Conservation (phyloP, 1,140 invertebrate species). For the Druon quercuslanigerum region DNA sequence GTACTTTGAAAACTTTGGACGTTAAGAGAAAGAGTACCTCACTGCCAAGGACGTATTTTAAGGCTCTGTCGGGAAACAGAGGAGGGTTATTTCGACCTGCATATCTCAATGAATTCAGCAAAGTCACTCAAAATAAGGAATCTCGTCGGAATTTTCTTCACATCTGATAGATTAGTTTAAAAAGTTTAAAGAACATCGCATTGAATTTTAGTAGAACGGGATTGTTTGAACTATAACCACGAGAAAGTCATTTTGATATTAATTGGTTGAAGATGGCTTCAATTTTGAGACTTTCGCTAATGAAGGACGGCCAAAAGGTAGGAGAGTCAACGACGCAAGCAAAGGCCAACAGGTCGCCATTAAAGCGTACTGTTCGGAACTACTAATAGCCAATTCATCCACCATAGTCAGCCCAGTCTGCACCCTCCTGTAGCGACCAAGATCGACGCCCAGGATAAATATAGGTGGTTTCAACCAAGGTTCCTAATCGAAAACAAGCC, state of each 20-base stretch:
- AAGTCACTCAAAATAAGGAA: too few species aligned
- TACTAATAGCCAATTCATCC: conserved; percentile 69
- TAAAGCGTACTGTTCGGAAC: conserved; percentile 67
- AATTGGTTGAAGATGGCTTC: conserved; percentile 27
- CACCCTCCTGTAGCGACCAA: conserved; percentile 42
- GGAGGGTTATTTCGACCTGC: conserved; percentile 33
- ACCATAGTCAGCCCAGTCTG: conserved; percentile 41
- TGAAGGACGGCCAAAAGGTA: conserved; percentile 58
- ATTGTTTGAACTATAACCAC: not conserved
- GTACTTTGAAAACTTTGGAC: conserved; percentile 75
- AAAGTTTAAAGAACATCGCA: not conserved
- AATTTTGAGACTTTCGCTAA: conserved; percentile 60
- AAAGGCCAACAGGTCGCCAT: conserved; percentile 67
- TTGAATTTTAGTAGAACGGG: not conserved
- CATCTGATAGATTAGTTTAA: too few species aligned
- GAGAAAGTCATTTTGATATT: not conserved
- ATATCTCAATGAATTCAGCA: not conserved
- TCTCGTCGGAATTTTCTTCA: too few species aligned
- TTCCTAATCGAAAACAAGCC: conserved; percentile 18
- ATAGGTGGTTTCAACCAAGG: conserved; percentile 31
- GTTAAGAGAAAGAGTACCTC: conserved; percentile 73
- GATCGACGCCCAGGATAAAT: conserved; percentile 53
- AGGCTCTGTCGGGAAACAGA: conserved; percentile 60
- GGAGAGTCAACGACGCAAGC: conserved; percentile 54
- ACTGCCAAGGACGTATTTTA: conserved; percentile 72